phyloP scores from a whole-genome alignment of 2,113 vertebrate genomes.

The Neogobius melanostomus region DNA sequence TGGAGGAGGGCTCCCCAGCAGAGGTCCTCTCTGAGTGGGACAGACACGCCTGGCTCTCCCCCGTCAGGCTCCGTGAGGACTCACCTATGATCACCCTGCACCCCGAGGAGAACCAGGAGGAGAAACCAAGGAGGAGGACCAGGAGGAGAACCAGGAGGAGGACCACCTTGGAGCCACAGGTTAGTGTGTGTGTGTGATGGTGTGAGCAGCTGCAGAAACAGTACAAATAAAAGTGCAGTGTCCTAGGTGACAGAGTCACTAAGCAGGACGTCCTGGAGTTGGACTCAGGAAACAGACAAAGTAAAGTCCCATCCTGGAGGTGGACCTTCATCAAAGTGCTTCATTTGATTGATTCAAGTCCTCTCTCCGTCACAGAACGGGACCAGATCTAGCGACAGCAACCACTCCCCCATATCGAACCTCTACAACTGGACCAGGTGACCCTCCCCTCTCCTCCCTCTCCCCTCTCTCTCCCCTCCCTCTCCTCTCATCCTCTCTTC shows the following conservation, averaged over 20 bases:
- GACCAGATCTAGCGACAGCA: neutral
- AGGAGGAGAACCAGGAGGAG: neutral
- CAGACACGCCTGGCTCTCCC: conserved; percentile 92
- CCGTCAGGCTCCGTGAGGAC: conserved; percentile 87
- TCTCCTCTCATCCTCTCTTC: too few species aligned
- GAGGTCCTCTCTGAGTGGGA: conserved; percentile 90
- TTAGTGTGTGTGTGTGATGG: too few species aligned
- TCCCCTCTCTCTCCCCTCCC: too few species aligned
- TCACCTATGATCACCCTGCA: conserved; percentile 96
- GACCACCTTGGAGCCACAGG: too few species aligned
- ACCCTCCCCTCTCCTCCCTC: neutral
- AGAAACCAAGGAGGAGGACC: neutral
- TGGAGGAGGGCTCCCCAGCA: conserved; percentile 76
- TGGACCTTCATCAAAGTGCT: too few species aligned
- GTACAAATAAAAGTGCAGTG: too few species aligned
- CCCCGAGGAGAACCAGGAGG: conserved; percentile 79
- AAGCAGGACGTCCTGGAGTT: too few species aligned
- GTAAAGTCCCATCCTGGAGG: too few species aligned
- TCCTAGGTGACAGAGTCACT: too few species aligned
- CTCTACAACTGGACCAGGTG: neutral
- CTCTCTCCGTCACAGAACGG: neutral
- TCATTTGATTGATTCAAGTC: too few species aligned
- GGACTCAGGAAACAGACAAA: too few species aligned
- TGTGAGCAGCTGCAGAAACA: too few species aligned
- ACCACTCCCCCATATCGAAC: neutral